Evolutionary conservation across 2,888 invertebrate genomes (phyloP), one percentile per base, ranked within the genome.

Genomic region (Drosophila yooni): DNA sequence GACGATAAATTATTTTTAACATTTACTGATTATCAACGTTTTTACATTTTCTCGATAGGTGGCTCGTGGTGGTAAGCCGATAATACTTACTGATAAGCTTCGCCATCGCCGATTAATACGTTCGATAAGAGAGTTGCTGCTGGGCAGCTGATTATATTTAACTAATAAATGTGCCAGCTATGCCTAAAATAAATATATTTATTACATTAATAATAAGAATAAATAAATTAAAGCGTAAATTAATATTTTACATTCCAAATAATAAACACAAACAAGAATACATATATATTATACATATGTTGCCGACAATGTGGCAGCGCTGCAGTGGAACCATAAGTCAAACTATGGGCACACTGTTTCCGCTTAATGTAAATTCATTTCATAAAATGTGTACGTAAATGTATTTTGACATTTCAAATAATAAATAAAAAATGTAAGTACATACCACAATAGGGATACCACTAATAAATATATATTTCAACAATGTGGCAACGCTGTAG

Each of bases 1-100:
- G 13, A 36, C 38, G 11, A 10, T 3, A 18, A 36, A 7, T 38
- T 38, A 13, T 13, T 15, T 54, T 43, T 15, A n/a, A 29, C 33
- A 56, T 38, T 21, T 60, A 58, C 46, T 58, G 27, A 46, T 43
- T 62, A 46, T 18, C 25, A 73, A 62, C 31, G 34, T 52, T 65
- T 54, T 11, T 58, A 46, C n/a, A 67, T 56, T 51, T 59, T 36
- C 8, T n/a, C 48, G 68, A 54, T 62, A 62, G 25, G 7, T 38
- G 11, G 54, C 15, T 21, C 13, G 36, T 50, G 65, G 29, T 43
- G 48, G 40, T 2, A 8, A n/a, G 36, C 34, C 70, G 70, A 67
- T 50, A 21, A 11, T 18, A 33, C 21, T 13, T 38, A 50, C 6
- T 18, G 25, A 25, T 25, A 25, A 46, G 46, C 15, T 46, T 46